Evolutionary conservation across 1,140 invertebrate species (phyloP), one percentile per base, ranked within the genome.

Genomic region (Uloborus diversus): DNA sequence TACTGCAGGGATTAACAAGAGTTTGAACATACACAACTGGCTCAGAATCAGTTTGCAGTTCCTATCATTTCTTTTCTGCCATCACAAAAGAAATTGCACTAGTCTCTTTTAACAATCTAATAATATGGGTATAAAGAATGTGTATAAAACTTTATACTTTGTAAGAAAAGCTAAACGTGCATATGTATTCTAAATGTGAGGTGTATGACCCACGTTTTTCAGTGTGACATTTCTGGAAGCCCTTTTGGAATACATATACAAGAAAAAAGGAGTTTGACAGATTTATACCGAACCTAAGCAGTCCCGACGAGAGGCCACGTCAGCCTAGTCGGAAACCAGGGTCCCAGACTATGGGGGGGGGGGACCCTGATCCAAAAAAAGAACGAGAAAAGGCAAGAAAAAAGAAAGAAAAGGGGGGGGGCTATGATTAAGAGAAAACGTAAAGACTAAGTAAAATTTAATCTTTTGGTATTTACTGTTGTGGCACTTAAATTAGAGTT

Each of bases 131-230:
- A 64, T 51, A 78, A 78, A 78, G 73, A 78, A 78, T 61, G 73
- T 35, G 66, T 78, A 78, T 78, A 78, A 78, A 78, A 78, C 61
- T 42, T 78, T 56, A 78, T 78, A 65, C 59, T 66, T 66, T 78
- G 73, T 78, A 78, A 78, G 61, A 78, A 78, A 78, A 78, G 51
- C 61, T 66, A 65, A 78, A 37, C 35, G 73, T 78, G 73, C 73
- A 78, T 78, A 78, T 78, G 73, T 78, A 78, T 78, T 78, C 73
- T 78, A 78, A 64, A 75, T 78, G 61, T 78, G 73, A 78, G 73
- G 73, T 78, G 37, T 32, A 78, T 78, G 73, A 66, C 73, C 71
- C 59, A 65, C 73, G 56, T 33, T 65, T 49, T n/a, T 28, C 49
- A 42, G 73, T 75, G 70, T 64, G 70, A 75, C 70, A 75, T 75